Base-by-base conservation (phyloP, 2,797 vertebrate species). In the Sebastes taczanowskii region DNA sequence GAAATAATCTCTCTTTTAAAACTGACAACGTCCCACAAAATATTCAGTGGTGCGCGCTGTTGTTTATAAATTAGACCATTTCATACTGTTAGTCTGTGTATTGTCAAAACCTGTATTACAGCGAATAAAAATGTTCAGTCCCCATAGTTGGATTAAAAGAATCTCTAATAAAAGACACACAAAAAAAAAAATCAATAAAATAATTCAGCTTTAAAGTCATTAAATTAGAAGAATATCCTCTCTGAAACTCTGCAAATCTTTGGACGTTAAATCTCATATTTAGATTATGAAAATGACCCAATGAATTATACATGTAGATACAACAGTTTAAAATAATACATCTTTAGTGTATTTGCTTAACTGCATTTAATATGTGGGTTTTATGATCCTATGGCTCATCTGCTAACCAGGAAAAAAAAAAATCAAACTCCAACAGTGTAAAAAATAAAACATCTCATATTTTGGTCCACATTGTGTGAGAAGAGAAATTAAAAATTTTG, bases 1-100 rank as follows among this genome's bases (percentile, higher is more conserved):
- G 70, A 80, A 88, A 85, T 82, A 60, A 70, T 74, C n/a, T 74
- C n/a, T 81, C 22, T 77, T 71, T 84, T 60, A 81, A 83, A 89
- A 84, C 49, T 67, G 55, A 74, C 34, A 46, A 74, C 7, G 16
- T 35, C 58, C 67, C 60, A 73, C 29, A 76, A 74, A 88, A 55
- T 68, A 85, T 74, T 75, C 25, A 74, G 53, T 35, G 55, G 38
- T 53, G 46, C 34, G 59, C 4, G 14, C 64, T 53, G 49, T 58
- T 62, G 53, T 69, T 80, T 64, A 69, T 70, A 84, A 76, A 86
- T 75, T 29, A 82, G n/a, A 83, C 61, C 53, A 81, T 74, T 80
- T 74, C 63, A 78, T 56, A 38, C 52, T 55, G 30, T 64, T n/a
- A 75, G 79, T 72, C 13, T 69, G 11, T 63, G 29, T 49, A 74